Evolutionary conservation across 2,888 invertebrate species (phyloP).

Genomic region (Notodonta dromedarius): DNA sequence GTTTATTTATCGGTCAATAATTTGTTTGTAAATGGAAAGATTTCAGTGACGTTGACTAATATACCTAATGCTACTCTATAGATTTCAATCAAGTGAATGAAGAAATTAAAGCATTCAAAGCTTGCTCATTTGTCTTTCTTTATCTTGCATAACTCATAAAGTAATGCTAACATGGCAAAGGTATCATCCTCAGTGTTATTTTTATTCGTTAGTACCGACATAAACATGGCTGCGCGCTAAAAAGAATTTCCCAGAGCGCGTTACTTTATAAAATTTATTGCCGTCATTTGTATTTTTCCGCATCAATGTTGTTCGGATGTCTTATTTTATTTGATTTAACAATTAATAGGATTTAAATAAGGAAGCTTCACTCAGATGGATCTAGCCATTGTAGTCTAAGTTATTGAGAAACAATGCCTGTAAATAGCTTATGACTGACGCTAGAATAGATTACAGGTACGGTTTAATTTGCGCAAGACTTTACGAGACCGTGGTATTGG

Average conservation of each 20-base stretch:
- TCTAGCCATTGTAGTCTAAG: neutral
- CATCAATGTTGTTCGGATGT: neutral
- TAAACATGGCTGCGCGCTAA: constrained; percentile 6
- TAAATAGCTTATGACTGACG: neutral
- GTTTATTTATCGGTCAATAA: neutral
- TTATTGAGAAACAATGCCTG: neutral
- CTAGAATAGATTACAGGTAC: constrained; percentile 19
- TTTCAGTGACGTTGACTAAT: neutral
- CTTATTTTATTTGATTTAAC: neutral
- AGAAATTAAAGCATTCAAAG: too few relatives aligned
- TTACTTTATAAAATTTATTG: neutral
- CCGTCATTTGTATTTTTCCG: constrained; percentile 7
- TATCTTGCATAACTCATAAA: constrained; percentile 4
- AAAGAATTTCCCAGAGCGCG: constrained; percentile 8
- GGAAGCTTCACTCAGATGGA: neutral
- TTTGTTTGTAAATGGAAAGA: neutral
- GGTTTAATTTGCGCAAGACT: constrained; percentile 31
- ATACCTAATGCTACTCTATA: neutral
- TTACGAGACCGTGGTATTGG: constrained; percentile 28
- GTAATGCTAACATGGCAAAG: neutral
- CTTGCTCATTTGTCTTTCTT: neutral
- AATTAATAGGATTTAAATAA: constrained; percentile 5
- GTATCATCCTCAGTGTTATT: constrained; percentile 1
- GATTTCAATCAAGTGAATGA: too few relatives aligned
- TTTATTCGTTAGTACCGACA: constrained; percentile 5